Conservation (phyloP, 2,888 invertebrate species). For the Mylabris sibirica region DNA sequence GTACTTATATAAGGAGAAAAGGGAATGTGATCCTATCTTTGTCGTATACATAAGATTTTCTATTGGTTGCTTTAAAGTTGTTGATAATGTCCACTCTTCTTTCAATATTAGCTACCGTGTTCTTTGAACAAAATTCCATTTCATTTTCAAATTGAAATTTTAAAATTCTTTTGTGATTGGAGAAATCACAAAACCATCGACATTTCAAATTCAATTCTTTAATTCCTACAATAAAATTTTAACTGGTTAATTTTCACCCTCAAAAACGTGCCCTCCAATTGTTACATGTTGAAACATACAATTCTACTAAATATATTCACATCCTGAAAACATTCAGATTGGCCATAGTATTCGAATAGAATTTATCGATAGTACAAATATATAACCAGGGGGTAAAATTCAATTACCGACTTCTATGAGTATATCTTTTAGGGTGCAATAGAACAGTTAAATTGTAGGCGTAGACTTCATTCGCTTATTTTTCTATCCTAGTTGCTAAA, state of each 20-base stretch:
- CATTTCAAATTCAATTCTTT: neutral
- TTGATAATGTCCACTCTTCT: slow-evolving; percentile 43
- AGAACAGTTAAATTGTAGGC: slow-evolving; percentile 56
- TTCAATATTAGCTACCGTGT: slow-evolving; percentile 41
- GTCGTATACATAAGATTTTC: slow-evolving; percentile 43
- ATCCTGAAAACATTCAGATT: slow-evolving; percentile 31
- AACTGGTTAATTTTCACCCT: slow-evolving; percentile 12
- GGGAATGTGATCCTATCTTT: slow-evolving; percentile 52
- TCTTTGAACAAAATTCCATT: slow-evolving; percentile 51
- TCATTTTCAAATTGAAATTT: slow-evolving; percentile 57
- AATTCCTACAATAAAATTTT: neutral
- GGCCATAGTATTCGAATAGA: slow-evolving; percentile 53
- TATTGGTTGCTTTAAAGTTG: slow-evolving; percentile 52
- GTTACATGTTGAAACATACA: slow-evolving; percentile 5
- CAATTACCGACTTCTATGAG: slow-evolving; percentile 61
- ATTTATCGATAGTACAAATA: slow-evolving; percentile 58
- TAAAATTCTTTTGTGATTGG: slow-evolving; percentile 45
- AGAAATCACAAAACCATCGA: neutral
- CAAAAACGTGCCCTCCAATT: slow-evolving; percentile 17
- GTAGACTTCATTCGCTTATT: slow-evolving; percentile 48
- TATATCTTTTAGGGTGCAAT: slow-evolving; percentile 51
- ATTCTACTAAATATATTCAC: slow-evolving; percentile 5
- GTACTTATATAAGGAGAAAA: slow-evolving; percentile 41
- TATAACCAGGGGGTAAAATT: slow-evolving; percentile 59
- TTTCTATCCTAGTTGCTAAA: slow-evolving; percentile 22